phyloP scores from a whole-genome alignment of 2,797 vertebrate species.

The Platalea minor region DNA sequence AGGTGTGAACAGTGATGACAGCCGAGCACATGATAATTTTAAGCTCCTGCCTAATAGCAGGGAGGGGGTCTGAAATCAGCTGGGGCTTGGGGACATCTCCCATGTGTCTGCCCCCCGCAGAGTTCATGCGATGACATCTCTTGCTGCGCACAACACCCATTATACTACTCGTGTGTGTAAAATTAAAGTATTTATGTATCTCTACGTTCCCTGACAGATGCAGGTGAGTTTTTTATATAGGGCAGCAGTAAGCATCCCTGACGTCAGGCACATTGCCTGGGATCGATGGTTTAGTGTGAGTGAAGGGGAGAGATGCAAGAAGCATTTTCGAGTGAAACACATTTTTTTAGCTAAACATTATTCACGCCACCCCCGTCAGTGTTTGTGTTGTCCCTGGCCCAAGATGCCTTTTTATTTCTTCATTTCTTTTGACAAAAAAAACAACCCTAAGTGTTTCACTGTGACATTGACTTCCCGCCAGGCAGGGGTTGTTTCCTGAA shows the following conservation, averaged over 20 bases:
- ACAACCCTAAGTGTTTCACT: background rate
- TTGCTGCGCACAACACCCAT: background rate
- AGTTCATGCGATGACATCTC: background rate
- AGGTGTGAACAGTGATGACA: rapidly evolving
- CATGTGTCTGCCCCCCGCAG: background rate
- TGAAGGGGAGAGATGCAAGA: background rate
- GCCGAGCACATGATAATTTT: background rate
- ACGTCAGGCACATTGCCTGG: rapidly evolving
- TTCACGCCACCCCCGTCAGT: background rate
- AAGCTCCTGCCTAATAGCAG: background rate
- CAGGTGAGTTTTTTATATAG: background rate
- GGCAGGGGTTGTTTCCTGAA: background rate
- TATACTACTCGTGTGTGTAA: background rate
- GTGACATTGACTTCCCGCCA: background rate
- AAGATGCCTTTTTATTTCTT: background rate
- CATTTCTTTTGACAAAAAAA: background rate
- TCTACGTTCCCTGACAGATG: background rate
- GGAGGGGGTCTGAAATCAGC: background rate
- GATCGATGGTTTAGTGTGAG: background rate
- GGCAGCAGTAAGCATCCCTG: background rate
- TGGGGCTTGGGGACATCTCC: background rate
- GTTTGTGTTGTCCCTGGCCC: background rate
- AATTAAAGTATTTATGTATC: background rate
- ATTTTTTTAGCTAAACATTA: background rate
- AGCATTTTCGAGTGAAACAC: background rate